Evolutionary conservation across 2,888 invertebrate species (phyloP), one percentile per base, ranked within the genome.

Genomic region (Agapostemon virescens): DNA sequence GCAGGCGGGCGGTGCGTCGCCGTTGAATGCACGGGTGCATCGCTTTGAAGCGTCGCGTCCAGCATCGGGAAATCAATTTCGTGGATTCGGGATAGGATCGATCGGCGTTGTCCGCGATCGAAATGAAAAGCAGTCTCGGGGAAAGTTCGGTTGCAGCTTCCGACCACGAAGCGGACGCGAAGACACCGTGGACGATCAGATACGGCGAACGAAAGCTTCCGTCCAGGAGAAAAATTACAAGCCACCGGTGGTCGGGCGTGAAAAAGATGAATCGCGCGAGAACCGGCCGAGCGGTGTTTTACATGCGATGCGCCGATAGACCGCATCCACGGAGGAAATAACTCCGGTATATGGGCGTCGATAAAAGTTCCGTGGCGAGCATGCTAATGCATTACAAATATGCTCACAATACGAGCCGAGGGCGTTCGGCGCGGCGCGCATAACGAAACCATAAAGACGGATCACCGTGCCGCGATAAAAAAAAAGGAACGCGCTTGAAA

Each of bases 221-320:
- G 84, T 71, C 42, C 66, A 23, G 49, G 38, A 40, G 70, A 69
- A 76, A 68, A 79, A 68, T 86, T 85, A 86, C 79, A 74, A 79
- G 72, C 69, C 61, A 75, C 49, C 55, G 76, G n/a, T n/a, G 36
- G 40, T 64, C 36, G 81, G 75, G 84, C 64, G 86, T 74, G 84
- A 85, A 82, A 75, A 80, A 82, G 84, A 85, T 82, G 82, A 82
- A 82, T 84, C 76, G 64, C 55, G 81, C 26, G 23, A 13, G 74
- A 30, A 17, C 33, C n/a, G 38, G 26, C 26, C 20, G 61, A 66
- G 72, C 76, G 73, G 55, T 79, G 75, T 77, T 85, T 85, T 80
- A 70, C 82, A 84, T 84, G 81, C 82, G 52, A 80, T 69, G 58
- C 73, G 61, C 55, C 74, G 69, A 69, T 76, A 69, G 71, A 75